phyloP scores from a whole-genome alignment of 1,140 invertebrate species.

The Penaeus vannamei region DNA sequence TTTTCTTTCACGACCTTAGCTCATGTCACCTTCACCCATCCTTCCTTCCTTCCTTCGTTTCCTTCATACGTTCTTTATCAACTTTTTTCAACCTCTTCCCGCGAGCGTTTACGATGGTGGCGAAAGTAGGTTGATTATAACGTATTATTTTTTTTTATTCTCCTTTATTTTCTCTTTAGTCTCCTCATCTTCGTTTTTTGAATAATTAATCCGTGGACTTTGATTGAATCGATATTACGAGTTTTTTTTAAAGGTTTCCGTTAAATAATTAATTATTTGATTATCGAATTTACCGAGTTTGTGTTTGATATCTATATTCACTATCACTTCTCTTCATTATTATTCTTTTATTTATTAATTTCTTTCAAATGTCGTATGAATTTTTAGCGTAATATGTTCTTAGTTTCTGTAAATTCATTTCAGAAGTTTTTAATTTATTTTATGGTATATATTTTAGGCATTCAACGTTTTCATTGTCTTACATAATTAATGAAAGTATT shows the following conservation, averaged over 20 bases:
- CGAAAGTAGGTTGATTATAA: too few species aligned
- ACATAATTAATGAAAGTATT: too few species aligned
- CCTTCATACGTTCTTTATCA: neutral
- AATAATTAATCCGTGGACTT: neutral
- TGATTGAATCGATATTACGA: neutral
- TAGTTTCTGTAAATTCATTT: neutral
- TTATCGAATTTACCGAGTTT: too few species aligned
- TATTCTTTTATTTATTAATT: neutral
- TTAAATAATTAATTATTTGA: too few species aligned
- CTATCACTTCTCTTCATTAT: neutral
- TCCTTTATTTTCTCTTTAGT: neutral
- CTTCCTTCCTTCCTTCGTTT: constrained; percentile 4
- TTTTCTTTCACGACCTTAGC: constrained; percentile 23
- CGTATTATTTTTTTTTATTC: too few species aligned
- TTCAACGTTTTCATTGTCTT: too few species aligned
- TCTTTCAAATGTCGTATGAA: too few species aligned
- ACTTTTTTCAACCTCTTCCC: neutral
- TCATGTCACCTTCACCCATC: neutral
- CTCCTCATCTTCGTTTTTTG: neutral
- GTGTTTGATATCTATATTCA: neutral
- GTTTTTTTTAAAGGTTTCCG: too few species aligned
- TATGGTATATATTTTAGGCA: too few species aligned
- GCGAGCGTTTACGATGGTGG: too few species aligned
- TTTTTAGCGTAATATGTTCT: neutral
- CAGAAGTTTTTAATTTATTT: neutral